phyloP scores from a whole-genome alignment of 2,888 invertebrate genomes.

The Dryobotodes eremita region DNA sequence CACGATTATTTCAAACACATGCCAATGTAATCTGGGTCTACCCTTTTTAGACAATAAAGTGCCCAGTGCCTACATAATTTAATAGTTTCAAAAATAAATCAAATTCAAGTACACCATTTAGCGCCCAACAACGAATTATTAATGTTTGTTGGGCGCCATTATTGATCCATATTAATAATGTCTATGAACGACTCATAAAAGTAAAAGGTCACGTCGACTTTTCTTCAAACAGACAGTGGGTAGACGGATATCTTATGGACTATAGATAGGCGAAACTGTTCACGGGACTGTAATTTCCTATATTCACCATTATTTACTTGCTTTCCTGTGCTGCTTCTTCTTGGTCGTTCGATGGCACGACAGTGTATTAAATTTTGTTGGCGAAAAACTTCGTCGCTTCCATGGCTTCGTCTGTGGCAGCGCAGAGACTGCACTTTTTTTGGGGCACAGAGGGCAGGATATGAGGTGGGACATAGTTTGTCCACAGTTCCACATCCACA shows the following conservation, averaged over 20 bases:
- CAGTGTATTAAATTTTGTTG: too few species aligned
- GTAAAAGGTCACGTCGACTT: not conserved
- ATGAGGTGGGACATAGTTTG: too few species aligned
- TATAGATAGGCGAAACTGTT: not conserved
- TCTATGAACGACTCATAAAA: not conserved
- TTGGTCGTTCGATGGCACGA: too few species aligned
- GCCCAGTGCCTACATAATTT: not conserved
- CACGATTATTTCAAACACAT: not conserved
- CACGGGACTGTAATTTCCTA: too few species aligned
- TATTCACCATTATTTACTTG: not conserved
- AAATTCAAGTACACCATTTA: not conserved
- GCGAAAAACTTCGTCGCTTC: too few species aligned
- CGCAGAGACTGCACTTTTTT: too few species aligned
- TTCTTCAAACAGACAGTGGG: not conserved
- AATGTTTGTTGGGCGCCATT: conserved; percentile 28
- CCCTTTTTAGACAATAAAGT: not conserved
- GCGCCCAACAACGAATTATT: conserved; percentile 27
- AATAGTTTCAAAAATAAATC: not conserved
- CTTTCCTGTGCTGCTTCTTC: not conserved
- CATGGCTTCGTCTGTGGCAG: too few species aligned
- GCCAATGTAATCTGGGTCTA: not conserved
- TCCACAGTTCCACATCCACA: too few species aligned
- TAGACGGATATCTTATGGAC: not conserved
- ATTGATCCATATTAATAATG: conserved; percentile 19
- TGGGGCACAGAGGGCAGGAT: too few species aligned